Base-by-base conservation (phyloP, 2,888 invertebrate genomes). In the Drosophila rubida region DNA sequence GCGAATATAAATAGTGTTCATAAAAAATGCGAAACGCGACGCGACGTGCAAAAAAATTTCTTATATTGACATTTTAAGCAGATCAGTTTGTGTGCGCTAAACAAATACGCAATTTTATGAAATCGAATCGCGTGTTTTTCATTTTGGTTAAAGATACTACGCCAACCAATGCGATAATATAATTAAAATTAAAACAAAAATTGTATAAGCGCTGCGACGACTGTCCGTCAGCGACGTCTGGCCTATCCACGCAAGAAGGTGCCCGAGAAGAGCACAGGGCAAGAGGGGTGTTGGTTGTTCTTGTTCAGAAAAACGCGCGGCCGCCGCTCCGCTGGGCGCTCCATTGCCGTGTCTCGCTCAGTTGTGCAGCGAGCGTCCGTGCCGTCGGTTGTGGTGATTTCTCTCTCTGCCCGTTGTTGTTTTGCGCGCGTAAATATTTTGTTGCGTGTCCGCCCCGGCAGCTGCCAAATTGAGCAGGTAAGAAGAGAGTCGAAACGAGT, bases 311-410 rank as follows among this genome's bases (percentile, higher is more conserved):
- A 71, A 71, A 66, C 77, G 75, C 75, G 75, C 82, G 79, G 79
- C 63, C 66, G 72, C 81, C 81, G 78, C 80, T 81, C 82, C 82
- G 86, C 81, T 84, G 85, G 84, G 79, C 78, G 69, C 73, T 77
- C 77, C 76, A 66, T 66, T 59, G 65, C 69, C 60, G 71, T 71
- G 68, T 66, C 68, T 81, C 71, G 79, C 74, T 80, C 79, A 82
- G 82, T 82, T 87, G 82, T 87, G 82, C 85, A 87, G 79, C 85
- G 76, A 87, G 85, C 82, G 82, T 82, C 82, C 85, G 87, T 81
- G 85, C 71, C 69, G 66, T 81, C 81, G 81, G 81, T 86, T 80
- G 78, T 83, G 71, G 42, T 72, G 37, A 63, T 45, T 71, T 45
- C 42, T 75, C 62, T 65, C 63, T 60, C 42, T 62, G 46, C 70